Evolutionary conservation across 2,888 invertebrate genomes (phyloP).

Genomic region (Aproaerema taeniolella): DNA sequence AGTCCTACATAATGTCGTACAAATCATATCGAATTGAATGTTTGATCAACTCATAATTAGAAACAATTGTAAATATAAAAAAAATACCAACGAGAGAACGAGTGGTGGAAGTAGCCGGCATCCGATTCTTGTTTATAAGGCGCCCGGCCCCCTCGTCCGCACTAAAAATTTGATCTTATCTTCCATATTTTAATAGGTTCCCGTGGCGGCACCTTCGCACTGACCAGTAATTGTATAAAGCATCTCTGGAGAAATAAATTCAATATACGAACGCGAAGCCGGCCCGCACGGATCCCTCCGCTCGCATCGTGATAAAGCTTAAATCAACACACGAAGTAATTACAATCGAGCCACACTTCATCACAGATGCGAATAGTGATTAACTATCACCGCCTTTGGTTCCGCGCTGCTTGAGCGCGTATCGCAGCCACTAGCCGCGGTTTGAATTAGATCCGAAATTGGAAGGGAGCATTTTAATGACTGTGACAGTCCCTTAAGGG

Average conservation of each 20-base stretch:
- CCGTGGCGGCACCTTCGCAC: conserved; percentile 64
- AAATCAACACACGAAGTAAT: conserved; percentile 75
- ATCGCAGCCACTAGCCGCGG: conserved; percentile 29
- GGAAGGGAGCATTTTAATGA: conserved; percentile 40
- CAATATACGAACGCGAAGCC: conserved; percentile 49
- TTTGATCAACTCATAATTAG: conserved; percentile 68
- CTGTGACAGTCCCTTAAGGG: conserved; percentile 30
- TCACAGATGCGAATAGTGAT: conserved; percentile 71
- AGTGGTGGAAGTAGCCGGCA: conserved; percentile 54
- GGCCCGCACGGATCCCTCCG: conserved; percentile 38
- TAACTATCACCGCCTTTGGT: conserved; percentile 55
- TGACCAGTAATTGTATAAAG: conserved; percentile 64
- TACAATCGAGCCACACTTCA: conserved; percentile 69
- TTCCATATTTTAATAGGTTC: conserved; percentile 74
- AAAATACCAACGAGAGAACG: conserved; percentile 49
- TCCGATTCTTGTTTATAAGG: conserved; percentile 58
- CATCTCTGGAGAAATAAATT: conserved; percentile 61
- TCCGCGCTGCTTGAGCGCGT: conserved; percentile 34
- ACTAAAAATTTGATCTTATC: conserved; percentile 73
- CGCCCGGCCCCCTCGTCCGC: conserved; percentile 64
- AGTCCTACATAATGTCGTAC: conserved; percentile 59
- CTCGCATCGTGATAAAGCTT: conserved; percentile 63
- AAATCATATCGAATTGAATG: conserved; percentile 67
- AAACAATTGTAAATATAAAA: conserved; percentile 70
- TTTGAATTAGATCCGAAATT: conserved; percentile 42